Conservation (phyloP, 1,140 invertebrate species). For the Ylistrum balloti region DNA sequence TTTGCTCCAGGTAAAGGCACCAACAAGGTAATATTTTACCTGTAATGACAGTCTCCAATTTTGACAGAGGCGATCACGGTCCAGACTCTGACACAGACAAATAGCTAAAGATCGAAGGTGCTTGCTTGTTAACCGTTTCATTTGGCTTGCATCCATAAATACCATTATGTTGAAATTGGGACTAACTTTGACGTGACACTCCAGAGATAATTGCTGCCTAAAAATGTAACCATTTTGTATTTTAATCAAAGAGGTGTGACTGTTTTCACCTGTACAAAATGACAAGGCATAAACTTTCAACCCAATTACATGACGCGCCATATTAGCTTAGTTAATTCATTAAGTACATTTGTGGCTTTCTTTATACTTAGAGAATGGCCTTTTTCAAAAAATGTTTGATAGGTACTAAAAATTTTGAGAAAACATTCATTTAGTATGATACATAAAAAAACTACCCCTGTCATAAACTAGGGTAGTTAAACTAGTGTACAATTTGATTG, state of each 20-base stretch:
- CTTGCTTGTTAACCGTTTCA: neutral
- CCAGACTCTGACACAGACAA: constrained; percentile 27
- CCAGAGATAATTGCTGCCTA: neutral
- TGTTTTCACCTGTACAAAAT: constrained; percentile 20
- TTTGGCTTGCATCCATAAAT: constrained; percentile 39
- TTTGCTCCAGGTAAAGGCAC: neutral
- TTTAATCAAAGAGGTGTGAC: constrained; percentile 34
- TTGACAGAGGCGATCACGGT: neutral
- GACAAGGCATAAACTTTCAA: constrained; percentile 19
- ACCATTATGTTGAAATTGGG: neutral
- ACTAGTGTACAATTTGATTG: neutral
- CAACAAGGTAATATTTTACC: neutral
- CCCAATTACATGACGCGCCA: neutral
- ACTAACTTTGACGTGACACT: constrained; percentile 6
- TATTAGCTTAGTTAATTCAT: neutral
- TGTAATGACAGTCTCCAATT: neutral
- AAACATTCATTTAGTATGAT: neutral
- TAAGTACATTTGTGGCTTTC: neutral
- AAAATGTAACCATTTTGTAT: constrained; percentile 2
- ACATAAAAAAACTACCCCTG: neutral
- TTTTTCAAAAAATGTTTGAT: too few species aligned
- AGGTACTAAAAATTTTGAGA: neutral
- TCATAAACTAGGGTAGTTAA: neutral
- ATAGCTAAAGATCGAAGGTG: constrained; percentile 17
- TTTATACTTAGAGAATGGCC: neutral